Conservation (phyloP, 2,888 invertebrate genomes). For the Harpalus rubripes region DNA sequence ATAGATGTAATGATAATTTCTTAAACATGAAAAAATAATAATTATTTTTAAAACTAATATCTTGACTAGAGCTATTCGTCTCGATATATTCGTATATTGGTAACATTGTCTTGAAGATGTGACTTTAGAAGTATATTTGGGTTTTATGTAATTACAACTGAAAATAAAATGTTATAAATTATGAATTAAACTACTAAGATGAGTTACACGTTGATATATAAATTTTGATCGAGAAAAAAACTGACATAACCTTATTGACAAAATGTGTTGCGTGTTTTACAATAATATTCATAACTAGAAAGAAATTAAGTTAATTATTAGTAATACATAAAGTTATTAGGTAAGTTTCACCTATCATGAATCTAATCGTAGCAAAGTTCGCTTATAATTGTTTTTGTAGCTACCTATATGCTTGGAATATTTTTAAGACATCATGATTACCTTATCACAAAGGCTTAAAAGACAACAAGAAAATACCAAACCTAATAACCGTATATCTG, state of each 20-base stretch:
- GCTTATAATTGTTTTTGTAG: neutral
- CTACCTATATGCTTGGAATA: neutral
- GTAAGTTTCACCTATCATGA: neutral
- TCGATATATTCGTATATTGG: slow-evolving; percentile 6
- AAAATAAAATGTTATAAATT: neutral
- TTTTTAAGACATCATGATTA: slow-evolving; percentile 80
- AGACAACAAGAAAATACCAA: slow-evolving; percentile 74
- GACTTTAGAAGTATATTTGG: slow-evolving; percentile 6
- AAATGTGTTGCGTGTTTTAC: neutral
- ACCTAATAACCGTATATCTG: slow-evolving; percentile 82
- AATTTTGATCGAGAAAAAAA: neutral
- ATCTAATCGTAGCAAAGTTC: neutral
- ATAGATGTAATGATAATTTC: no score
- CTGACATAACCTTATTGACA: neutral
- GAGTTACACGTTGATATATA: neutral
- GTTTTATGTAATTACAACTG: neutral
- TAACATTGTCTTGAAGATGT: slow-evolving; percentile 22
- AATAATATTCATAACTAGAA: neutral
- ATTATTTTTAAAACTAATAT: neutral
- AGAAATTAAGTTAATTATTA: neutral
- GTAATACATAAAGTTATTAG: neutral
- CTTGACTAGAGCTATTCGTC: neutral
- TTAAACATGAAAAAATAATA: neutral
- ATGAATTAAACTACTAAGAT: neutral
- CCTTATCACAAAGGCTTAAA: slow-evolving; percentile 85